phyloP scores from a whole-genome alignment of 2,888 invertebrate species.

The Volucella inflata region DNA sequence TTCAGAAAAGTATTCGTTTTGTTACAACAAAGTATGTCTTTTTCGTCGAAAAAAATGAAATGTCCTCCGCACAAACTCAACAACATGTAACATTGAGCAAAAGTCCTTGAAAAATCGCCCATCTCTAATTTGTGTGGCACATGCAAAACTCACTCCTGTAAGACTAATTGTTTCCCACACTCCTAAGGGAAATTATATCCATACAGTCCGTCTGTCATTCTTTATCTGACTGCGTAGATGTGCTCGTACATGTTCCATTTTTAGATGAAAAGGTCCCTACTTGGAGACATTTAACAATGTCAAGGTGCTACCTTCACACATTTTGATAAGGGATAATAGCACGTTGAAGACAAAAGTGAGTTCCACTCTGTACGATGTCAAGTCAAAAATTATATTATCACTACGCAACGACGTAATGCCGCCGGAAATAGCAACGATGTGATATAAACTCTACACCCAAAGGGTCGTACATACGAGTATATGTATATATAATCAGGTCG shows the following conservation, averaged over 20 bases:
- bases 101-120: no score
- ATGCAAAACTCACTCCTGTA: slow-evolving; percentile 12
- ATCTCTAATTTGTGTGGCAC: background rate
- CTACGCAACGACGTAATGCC: slow-evolving; percentile 54
- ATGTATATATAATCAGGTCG: slow-evolving; percentile 56
- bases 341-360: slow-evolving; percentile 62
- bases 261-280: slow-evolving; percentile 9
- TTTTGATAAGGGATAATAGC: slow-evolving; percentile 67
- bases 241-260: slow-evolving; percentile 3
- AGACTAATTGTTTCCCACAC: slow-evolving; percentile 48
- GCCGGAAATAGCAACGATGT: slow-evolving; percentile 31
- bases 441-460: slow-evolving; percentile 20
- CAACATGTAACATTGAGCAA: no score
- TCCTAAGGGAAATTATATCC: slow-evolving; percentile 39
- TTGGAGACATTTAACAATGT: slow-evolving; percentile 71
- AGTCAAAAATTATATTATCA: slow-evolving; percentile 63
- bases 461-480: slow-evolving; percentile 20
- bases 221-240: slow-evolving; percentile 34
- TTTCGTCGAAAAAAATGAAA: no score
- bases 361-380: slow-evolving; percentile 63
- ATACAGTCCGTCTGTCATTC: slow-evolving; percentile 49
- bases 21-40: no score
- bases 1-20: no score
- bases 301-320: slow-evolving; percentile 49
- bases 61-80: no score